Evolutionary conservation across 2,797 vertebrate species (phyloP), one percentile per base, ranked within the genome.

Genomic region (Argya squamiceps): DNA sequence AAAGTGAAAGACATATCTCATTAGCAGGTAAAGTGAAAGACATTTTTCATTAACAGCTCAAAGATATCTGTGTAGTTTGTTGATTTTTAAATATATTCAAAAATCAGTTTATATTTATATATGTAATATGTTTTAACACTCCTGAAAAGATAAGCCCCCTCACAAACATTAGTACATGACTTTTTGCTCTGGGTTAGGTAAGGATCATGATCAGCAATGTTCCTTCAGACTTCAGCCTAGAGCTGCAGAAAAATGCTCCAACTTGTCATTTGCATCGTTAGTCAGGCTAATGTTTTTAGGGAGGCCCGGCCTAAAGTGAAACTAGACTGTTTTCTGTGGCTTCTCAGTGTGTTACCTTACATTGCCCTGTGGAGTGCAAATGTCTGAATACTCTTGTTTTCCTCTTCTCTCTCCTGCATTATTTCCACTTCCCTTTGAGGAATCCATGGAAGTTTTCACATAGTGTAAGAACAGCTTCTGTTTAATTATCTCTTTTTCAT

Each of bases 401-500:
- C 16, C 23, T 62, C 59, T 64, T 75, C 22, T 46, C 32, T 67
- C 30, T 81, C 10, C 52, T 74, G 2, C 3, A 2, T n/a, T 63
- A 52, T 91, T 87, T 82, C 63, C 41, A 56, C 43, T 83, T 93
- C 32, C 36, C 22, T 47, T 82, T 65, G 83, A 64, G 50, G 30
- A 58, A 50, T 88, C 32, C 39, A 49, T 62, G 34, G 5, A 27
- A 75, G 30, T 88, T 89, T 89, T 56, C 91, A 53, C 36, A 60
- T 10, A 70, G 22, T 49, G 12, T 74, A 71, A 88, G 64, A 79
- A 39, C 26, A 93, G 44, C 30, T 75, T 84, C 34, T 73, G 43
- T 83, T 68, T 88, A 93, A 83, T 88, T 73, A 68, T 36, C 44
- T 65, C 46, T 89, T 70, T 67, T 92, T 95, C 22, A n/a, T 81